Evolutionary conservation across 2,797 vertebrate species (phyloP).

Genomic region (Schizopygopsis malacanthus): DNA sequence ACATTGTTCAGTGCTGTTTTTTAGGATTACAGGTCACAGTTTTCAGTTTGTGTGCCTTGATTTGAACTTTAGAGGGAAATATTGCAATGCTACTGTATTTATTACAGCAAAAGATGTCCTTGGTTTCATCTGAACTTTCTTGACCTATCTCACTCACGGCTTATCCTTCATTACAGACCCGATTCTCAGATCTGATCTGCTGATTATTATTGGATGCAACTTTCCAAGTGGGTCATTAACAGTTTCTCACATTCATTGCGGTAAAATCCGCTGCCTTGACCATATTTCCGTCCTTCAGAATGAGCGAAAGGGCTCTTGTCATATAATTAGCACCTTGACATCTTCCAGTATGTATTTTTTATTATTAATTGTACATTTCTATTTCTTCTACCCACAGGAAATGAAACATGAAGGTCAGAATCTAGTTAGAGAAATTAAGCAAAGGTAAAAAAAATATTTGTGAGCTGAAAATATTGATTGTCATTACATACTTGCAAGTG

Average conservation of each 20-base stretch:
- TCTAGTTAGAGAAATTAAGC: slow-evolving; percentile 71
- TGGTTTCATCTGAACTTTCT: background rate
- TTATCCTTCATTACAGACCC: background rate
- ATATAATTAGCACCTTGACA: slow-evolving; percentile 44
- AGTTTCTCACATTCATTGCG: slow-evolving; percentile 3
- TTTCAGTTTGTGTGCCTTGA: background rate
- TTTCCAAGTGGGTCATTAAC: slow-evolving; percentile 11
- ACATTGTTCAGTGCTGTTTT: background rate
- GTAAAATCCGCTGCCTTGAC: slow-evolving; percentile 31
- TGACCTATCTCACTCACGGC: background rate
- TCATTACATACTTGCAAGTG: slow-evolving; percentile 42
- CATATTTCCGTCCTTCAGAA: slow-evolving; percentile 29
- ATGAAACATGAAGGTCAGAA: slow-evolving; percentile 66
- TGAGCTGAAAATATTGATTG: slow-evolving; percentile 69
- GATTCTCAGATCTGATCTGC: background rate
- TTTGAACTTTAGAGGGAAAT: background rate
- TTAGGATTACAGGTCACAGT: background rate
- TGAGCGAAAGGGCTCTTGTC: background rate
- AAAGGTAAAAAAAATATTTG: slow-evolving; percentile 65
- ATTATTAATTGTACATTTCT: slow-evolving; percentile 10
- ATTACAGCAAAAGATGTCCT: slow-evolving; percentile 6
- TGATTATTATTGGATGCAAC: slow-evolving; percentile 1
- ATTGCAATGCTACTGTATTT: background rate
- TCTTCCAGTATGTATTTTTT: slow-evolving; percentile 41
- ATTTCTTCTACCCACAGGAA: slow-evolving; percentile 31